A percentile compares a stretch with the other conserved stretches of the same genome.
phyloP scores from a whole-genome alignment of 1,140 invertebrate genomes.

The Cotesia vestalis region DNA sequence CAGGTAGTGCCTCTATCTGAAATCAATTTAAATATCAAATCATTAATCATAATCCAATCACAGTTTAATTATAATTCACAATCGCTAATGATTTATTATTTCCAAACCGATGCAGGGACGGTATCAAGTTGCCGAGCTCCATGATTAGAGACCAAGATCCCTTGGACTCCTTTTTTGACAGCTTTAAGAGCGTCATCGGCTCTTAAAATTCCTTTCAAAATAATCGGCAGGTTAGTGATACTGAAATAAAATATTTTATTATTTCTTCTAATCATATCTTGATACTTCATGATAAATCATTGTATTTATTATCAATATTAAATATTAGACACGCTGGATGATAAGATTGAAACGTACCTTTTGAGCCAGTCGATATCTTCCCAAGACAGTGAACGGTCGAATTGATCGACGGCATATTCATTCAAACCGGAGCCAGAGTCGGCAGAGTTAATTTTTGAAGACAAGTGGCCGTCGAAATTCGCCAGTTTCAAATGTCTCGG shows the following conservation, averaged over 20 bases:
- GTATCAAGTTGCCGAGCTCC: slow-evolving; percentile 89
- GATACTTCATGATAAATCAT: too few relatives aligned
- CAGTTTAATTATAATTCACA: too few relatives aligned
- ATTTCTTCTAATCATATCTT: not conserved
- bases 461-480: slow-evolving; percentile 74
- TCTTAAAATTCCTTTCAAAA: slow-evolving; percentile 91
- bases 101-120: slow-evolving; percentile 78
- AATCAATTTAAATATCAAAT: slow-evolving; percentile 42
- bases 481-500: slow-evolving; percentile 81
- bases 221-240: slow-evolving; percentile 81
- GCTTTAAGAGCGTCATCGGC: slow-evolving; percentile 85
- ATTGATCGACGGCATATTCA: slow-evolving; percentile 78
- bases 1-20: slow-evolving; percentile 87
- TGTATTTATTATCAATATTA: too few relatives aligned
- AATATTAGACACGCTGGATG: not conserved
- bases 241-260: slow-evolving; percentile 52
- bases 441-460: slow-evolving; percentile 68
- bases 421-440: slow-evolving; percentile 74
- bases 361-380: slow-evolving; percentile 86
- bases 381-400: slow-evolving; percentile 85
- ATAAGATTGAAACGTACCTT: slow-evolving; percentile 61
- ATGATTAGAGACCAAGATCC: slow-evolving; percentile 91
- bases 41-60: slow-evolving; percentile 23
- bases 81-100: slow-evolving; percentile 22
- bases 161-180: slow-evolving; percentile 76